Conservation (phyloP, 2,113 vertebrate genomes). For the Chamaetylas fuelleborni region DNA sequence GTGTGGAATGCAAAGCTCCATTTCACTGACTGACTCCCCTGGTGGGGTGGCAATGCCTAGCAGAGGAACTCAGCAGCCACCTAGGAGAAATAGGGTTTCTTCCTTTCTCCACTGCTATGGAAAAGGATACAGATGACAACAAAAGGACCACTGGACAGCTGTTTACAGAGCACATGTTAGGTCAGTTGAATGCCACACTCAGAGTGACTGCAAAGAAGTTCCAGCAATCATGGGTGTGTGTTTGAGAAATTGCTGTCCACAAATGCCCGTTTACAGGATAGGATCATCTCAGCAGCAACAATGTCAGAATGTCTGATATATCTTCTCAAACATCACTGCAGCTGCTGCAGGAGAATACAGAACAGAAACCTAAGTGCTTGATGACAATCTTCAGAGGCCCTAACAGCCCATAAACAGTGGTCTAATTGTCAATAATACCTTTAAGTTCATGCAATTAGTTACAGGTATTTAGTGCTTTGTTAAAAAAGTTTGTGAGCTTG, state of each 20-base stretch:
- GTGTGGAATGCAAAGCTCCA: neutral
- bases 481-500: neutral
- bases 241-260: neutral
- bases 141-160: neutral
- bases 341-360: neutral
- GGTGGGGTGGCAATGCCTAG: neutral
- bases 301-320: neutral
- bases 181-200: neutral
- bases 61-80: neutral
- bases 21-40: neutral
- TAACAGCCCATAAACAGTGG: neutral
- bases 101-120: neutral
- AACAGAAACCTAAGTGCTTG: neutral
- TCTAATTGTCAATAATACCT: neutral
- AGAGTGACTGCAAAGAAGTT: neutral
- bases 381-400: neutral
- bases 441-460: neutral
- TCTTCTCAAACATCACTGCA: neutral
- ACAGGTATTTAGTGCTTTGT: neutral
- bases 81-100: neutral
- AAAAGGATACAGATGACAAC: neutral
- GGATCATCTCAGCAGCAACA: neutral
- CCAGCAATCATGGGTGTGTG: neutral
- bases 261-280: neutral
- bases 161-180: neutral